Evolutionary conservation across 2,888 invertebrate genomes (phyloP), one percentile per base, ranked within the genome.

Genomic region (Amphimallon solstitiale): DNA sequence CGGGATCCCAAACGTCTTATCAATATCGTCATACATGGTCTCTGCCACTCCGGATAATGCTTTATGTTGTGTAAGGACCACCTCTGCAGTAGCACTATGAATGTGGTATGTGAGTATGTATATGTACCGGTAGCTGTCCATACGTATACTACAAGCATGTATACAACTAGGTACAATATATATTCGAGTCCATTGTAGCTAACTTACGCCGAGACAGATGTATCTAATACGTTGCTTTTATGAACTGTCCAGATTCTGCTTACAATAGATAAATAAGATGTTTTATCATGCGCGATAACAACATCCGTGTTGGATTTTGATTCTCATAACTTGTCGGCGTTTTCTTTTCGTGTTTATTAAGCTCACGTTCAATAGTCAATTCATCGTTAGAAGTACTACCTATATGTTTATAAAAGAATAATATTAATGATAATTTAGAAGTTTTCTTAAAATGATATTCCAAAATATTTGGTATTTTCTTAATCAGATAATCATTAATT

Each of bases 1-100:
- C 23, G 62, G 56, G 56, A 56, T 56, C 56, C 40, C 56, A 40
- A 56, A 54, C 40, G 56, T 40, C 56, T 56, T 56, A 56, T 56
- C 56, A 56, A 56, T 56, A 56, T 38, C 56, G 56, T 56, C 56
- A 56, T 56, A 40, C 56, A 23, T 21, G 56, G 56, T 23, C 40
- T 56, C 56, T 23, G 56, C 40, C 40, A 56, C 56, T 23, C 19
- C 56, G 40, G 40, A 56, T 56, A 56, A 56, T 56, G 56, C 23
- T 56, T 56, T 23, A 56, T 40, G 23, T 40, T 40, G 43, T 56
- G 40, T 40, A 43, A 62, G 49, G 62, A 48, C 62, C 49, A 49
- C 61, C 61, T 15, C 35, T 17, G 62, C 37, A 17, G 62, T 38
- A 48, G 29, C 38, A 49, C 21, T 29, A 14, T 62, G 38, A 49